Base-by-base conservation (phyloP, 2,797 vertebrate species). In the Spinibarbus caldwelli region DNA sequence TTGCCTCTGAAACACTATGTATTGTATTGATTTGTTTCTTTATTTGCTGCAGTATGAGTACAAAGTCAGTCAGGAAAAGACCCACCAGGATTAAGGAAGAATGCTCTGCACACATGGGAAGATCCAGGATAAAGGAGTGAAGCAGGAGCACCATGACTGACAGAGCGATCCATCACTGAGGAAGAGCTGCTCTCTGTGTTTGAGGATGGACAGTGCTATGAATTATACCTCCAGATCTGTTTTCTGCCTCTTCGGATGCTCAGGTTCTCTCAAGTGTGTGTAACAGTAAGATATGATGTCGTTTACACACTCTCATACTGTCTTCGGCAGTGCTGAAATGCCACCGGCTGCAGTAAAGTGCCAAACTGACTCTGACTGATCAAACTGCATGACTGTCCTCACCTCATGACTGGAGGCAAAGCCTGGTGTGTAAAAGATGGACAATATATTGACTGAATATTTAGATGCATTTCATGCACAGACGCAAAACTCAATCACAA, bases 1-100 rank as follows among this genome's bases (percentile, higher is more conserved):
- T 31, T 75, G 47, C n/a, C 8, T 41, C 6, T 66, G 15, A 64
- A 23, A 34, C 47, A 2, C 10, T 71, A 9, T 0, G 2, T 31
- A 34, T 21, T 52, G 79, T 14, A n/a, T 34, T 62, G 29, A 64
- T 21, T 57, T 21, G 12, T 15, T 29, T 23, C 0, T 43, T 43
- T 49, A 34, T 82, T 87, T 90, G 88, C 84, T 83, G 66, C 93
- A 99, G 97, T 99, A 99, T 88, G 97, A 99, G 93, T 96, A 96
- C 90, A 98, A 97, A 92, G 95, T 97, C 84, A 93, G 94, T 79
- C 95, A 96, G 90, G 97, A 97, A 87, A 99, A 99, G 92, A 96
- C 90, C 87, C 97, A 99, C 2, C 95, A 96, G 89, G 98, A 99
- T 92, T 99, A 94, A 98, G 70, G 88, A 64, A 64, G 62, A 43